phyloP scores from a whole-genome alignment of 2,888 invertebrate species.

The Napeogenes inachia region DNA sequence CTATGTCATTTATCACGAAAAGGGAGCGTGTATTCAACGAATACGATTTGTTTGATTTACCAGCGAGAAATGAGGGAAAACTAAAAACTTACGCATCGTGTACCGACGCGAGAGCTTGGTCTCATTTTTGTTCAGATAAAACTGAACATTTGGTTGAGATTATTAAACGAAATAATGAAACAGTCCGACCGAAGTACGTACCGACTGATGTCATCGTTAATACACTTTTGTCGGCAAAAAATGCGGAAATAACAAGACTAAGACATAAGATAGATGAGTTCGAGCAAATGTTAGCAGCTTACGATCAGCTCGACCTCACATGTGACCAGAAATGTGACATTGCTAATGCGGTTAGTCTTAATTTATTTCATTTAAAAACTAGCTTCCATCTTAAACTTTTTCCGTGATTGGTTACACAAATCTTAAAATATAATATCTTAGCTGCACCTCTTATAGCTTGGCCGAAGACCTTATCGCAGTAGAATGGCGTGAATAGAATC shows the following conservation, averaged over 20 bases:
- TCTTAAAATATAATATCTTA: background rate
- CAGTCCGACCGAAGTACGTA: constrained; percentile 57
- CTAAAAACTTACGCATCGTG: constrained; percentile 76
- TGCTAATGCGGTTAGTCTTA: constrained; percentile 57
- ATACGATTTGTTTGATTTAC: constrained; percentile 64
- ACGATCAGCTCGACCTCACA: constrained; percentile 64
- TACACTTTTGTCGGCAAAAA: constrained; percentile 67
- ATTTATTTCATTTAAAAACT: background rate
- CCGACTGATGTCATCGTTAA: constrained; percentile 67
- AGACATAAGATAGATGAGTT: constrained; percentile 67
- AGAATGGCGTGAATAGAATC: no score
- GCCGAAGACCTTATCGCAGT: no score
- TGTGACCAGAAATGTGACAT: constrained; percentile 67
- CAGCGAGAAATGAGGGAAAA: constrained; percentile 73
- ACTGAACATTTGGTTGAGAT: constrained; percentile 77
- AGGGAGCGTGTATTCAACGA: constrained; percentile 69
- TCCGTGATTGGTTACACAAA: background rate
- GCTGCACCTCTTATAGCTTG: no score
- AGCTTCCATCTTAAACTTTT: background rate
- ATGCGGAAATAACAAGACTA: constrained; percentile 69
- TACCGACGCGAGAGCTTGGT: constrained; percentile 78
- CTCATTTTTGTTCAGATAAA: constrained; percentile 73
- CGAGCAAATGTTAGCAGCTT: constrained; percentile 62
- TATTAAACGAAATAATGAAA: constrained; percentile 67
- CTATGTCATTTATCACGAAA: constrained; percentile 73